Evolutionary conservation across 2,113 vertebrate species (phyloP), one percentile per base, ranked within the genome.

Genomic region (Montifringilla adamsi): DNA sequence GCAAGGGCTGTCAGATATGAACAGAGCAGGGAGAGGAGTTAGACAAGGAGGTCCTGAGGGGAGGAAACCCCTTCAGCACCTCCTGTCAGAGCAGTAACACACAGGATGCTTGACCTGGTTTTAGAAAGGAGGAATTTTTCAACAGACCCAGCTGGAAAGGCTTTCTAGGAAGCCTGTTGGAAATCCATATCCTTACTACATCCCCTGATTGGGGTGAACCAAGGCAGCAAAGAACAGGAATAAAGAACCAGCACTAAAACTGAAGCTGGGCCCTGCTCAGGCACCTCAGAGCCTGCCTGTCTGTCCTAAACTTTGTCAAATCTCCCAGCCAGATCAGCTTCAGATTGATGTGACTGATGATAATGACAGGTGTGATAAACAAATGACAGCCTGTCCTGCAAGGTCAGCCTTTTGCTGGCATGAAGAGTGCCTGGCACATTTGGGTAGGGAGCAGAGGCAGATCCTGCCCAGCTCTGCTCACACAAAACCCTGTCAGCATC

Each of bases 381-480:
- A 94, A 95, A 96, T 86, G 78, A 37, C 79, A 96, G 82, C 84
- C 72, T 74, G 53, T 44, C 84, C 52, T 91, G 84, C 93, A 66
- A 85, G 84, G 68, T 67, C 67, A 86, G 85, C 84, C 72, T 86
- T 43, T 18, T n/a, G 44, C 81, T 89, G 73, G 46, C 35, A 55
- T 28, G 63, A 70, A 73, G 55, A 69, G 55, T 41, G 53, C 81
- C 62, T 8, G 59, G 23, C 62, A n/a, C 46, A 35, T 50, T 55
- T 73, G 85, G 72, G 17, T 43, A 59, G 19, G 55, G 75, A 87
- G 70, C 62, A 85, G 66, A n/a, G 13, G 19, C 60, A 56, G 49
- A 30, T 64, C 60, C 68, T 90, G 76, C 44, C 44, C 50, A 73
- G 69, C 76, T 53, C 76, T 53, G 59, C 75, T 64, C 18, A 13